Evolutionary conservation across 2,888 invertebrate species (phyloP), one percentile per base, ranked within the genome.

Genomic region (Pristionchus entomophagus): DNA sequence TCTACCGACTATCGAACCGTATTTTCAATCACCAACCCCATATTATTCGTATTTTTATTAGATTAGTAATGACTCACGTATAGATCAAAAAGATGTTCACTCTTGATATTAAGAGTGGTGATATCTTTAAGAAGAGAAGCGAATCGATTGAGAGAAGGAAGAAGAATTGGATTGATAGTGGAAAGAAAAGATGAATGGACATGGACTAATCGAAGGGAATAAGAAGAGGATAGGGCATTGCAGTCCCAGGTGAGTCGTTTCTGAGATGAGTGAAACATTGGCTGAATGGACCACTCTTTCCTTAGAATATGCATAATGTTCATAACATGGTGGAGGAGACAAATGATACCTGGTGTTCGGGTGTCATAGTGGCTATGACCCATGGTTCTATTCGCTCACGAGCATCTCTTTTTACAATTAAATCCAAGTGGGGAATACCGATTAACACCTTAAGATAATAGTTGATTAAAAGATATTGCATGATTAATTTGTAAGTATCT

Each of bases 31-130:
- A n/a, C n/a, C n/a, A n/a, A n/a, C n/a, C n/a, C n/a, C n/a, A n/a
- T n/a, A n/a, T n/a, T n/a, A n/a, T n/a, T n/a, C n/a, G n/a, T 51
- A 32, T 51, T 19, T 14, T 17, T 5, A 0, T 0, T 19, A 10
- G 29, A 17, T 32, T 19, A 19, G 12, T 38, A 29, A n/a, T 14
- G 32, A 12, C 86, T 88, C 17, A 91, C 86, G 26, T 90, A 89
- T 45, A 92, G 90, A 86, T 92, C 92, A 90, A 90, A 93, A 8
- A 93, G 83, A 86, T 93, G 91, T 78, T 92, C 91, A 22, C 86
- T 85, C 49, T 88, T 89, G 14, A 91, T 56, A 14, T 35, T 38
- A n/a, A 81, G 53, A 35, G 35, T 38, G 2, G 56, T 56, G 4
- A 81, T 38, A 29, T 81, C 53, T 32, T 81, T 49, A 22, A 77